Evolutionary conservation across 2,888 invertebrate species (phyloP), one percentile per base, ranked within the genome.

Genomic region (Nasonovia ribisnigri): DNA sequence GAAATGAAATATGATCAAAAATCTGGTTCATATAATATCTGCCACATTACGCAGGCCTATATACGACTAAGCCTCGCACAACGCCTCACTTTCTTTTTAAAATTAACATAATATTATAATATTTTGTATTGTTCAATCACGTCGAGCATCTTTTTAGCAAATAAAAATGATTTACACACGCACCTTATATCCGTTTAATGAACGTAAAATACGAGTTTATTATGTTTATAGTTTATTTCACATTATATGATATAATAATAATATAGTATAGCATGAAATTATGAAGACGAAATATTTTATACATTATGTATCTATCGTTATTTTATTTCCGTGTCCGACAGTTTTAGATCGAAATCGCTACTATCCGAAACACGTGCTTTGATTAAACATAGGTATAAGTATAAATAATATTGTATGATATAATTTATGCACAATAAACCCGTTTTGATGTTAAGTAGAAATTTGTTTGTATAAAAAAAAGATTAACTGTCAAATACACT

Each of bases 331-430:
- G n/a, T 26, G 46, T 43, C 36, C 16, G 92, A 60, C 48, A 60
- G 92, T 67, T 67, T 87, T 87, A 60, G 92, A 87, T 92, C 48
- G 5, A 92, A 87, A 92, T 87, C 16, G 11, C 20, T 20, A 91
- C 26, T 43, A 42, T 57, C 29, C n/a, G 43, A 77, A 36, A 42
- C 11, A 67, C 46, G 10, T 13, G 48, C 46, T 24, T 67, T 4
- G n/a, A 26, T 88, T 57, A 1, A 88, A 54, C 24, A 51, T 29
- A 88, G n/a, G n/a, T n/a, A 0, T 13, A 48, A 67, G 24, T 46
- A 46, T 90, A 48, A 67, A 46, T 36, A 90, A n/a, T 60, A 46
- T 29, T 13, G 86, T 43, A 20, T n/a, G n/a, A 88, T 57, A 88
- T 77, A 51, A 84, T 84, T 43, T 54, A 91, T 54, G 91, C 29